Conservation (phyloP, 1,140 invertebrate genomes). For the Ips nitidus region DNA sequence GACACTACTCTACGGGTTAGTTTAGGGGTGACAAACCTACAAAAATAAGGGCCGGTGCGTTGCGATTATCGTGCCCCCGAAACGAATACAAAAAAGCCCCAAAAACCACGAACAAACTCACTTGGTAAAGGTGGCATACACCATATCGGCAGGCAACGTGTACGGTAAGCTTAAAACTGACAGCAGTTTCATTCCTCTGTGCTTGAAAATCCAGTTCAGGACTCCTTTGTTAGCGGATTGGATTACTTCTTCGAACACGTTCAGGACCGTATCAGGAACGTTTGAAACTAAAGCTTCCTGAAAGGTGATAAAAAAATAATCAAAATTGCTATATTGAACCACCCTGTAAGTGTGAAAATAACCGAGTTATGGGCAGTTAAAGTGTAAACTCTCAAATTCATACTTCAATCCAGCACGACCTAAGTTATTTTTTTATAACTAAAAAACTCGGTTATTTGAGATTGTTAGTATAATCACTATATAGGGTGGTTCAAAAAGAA, state of each 20-base stretch:
- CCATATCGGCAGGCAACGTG: conserved; percentile 80
- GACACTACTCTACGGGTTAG: conserved; percentile 30
- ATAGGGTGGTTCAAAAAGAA: no score
- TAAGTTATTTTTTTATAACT: no score
- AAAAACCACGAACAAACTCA: conserved; percentile 55
- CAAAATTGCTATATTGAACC: conserved; percentile 4
- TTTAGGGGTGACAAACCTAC: conserved; percentile 25
- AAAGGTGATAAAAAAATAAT: conserved; percentile 30
- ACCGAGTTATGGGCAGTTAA: no score
- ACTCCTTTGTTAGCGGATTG: conserved; percentile 88
- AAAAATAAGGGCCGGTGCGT: conserved; percentile 10
- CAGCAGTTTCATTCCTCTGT: conserved; percentile 75
- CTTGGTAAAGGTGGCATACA: conserved; percentile 81
- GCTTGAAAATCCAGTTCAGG: conserved; percentile 86
- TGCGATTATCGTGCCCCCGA: not conserved
- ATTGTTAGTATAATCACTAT: no score
- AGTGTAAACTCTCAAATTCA: no score
- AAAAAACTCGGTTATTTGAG: no score
- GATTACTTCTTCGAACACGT: conserved; percentile 88
- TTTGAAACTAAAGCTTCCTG: conserved; percentile 85
- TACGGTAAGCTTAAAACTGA: conserved; percentile 81
- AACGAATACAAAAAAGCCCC: no score
- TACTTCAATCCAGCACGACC: no score
- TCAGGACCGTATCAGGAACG: conserved; percentile 81
- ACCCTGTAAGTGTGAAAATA: no score